Base-by-base conservation (phyloP, 2,888 invertebrate species). In the Drosophila formosana region DNA sequence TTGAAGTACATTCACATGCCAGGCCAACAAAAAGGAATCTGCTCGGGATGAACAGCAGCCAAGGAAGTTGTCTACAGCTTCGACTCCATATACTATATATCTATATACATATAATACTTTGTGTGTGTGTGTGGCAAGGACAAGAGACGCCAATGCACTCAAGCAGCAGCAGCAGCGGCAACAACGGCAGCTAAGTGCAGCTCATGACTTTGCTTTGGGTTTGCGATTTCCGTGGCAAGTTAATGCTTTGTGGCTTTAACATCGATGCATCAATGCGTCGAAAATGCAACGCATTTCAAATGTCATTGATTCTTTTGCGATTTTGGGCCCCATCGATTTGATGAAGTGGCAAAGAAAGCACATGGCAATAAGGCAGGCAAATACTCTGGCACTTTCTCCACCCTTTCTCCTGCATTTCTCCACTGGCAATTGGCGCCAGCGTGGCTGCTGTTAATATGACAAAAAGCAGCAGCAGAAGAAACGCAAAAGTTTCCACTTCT, bases 1-100 rank as follows among this genome's bases (percentile, higher is more conserved):
- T 90, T 79, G 78, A 83, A 90, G 89, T 89, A 89, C 88, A 90
- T 90, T 89, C 89, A 89, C 89, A 89, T 89, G 77, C 75, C 78
- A 72, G 66, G 65, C 69, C 68, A 71, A 70, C 73, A 80, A 70
- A 70, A 66, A 64, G 57, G 53, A 63, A 58, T 67, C 66, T 65
- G 43, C 75, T 60, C 56, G 68, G 69, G 49, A 78, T 78, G 82
- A 74, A 78, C 64, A 66, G 67, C 71, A 80, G 75, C 57, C 74
- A 82, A 75, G 80, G 68, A 79, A 82, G 69, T 71, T 75, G 80
- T 82, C 88, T 75, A 63, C 61, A 53, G 37, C 47, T 55, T 11
- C 58, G 30, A n/a, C 58, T 63, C 13, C 25, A 49, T 49, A 39
- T 18, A 18, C n/a, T 41, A 50, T 49, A n/a, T 52, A 28, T 60